Conservation (phyloP, 30 jellyfish, hydroid and myxozoan species). For the Aurelia coerulea region DNA sequence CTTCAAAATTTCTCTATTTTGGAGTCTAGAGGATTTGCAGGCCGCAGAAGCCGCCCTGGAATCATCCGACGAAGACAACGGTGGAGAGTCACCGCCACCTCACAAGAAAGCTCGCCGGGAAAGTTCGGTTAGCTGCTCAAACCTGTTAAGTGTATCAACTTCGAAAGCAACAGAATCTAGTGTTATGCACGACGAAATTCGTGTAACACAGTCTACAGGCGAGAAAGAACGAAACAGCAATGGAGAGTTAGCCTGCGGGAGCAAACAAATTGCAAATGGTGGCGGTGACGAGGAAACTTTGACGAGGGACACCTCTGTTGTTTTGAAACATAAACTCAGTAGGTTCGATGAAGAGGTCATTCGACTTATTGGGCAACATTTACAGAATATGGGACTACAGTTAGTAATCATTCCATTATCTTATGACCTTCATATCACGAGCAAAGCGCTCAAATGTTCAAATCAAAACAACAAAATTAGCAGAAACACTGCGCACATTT, state of each 20-base stretch:
- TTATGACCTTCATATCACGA: background rate
- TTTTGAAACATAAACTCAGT: constrained; percentile 75
- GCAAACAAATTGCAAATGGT: constrained; percentile 58
- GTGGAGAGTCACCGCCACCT: constrained; percentile 98
- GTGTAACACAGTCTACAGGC: constrained; percentile 59
- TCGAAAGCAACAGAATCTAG: constrained; percentile 44
- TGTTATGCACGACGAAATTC: constrained; percentile 80
- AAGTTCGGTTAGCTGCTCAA: constrained; percentile 51
- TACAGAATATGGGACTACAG: constrained; percentile 85
- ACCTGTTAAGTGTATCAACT: constrained; percentile 19
- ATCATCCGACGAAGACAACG: constrained; percentile 87
- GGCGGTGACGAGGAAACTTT: constrained; percentile 62
- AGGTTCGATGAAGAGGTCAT: constrained; percentile 90
- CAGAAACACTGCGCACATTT: background rate
- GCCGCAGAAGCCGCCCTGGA: constrained; percentile 99
- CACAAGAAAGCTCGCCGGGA: constrained; percentile 84
- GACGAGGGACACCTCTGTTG: constrained; percentile 62
- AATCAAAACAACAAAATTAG: background rate
- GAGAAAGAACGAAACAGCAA: constrained; percentile 65
- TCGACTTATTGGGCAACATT: constrained; percentile 91
- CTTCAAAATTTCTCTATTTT: constrained; percentile 79
- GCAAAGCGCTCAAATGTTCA: background rate
- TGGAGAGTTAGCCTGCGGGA: constrained; percentile 67
- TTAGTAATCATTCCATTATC: constrained; percentile 35
- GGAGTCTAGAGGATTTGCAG: constrained; percentile 94